phyloP scores from a whole-genome alignment of 2,888 invertebrate genomes.

The Meiosimyza decipiens region DNA sequence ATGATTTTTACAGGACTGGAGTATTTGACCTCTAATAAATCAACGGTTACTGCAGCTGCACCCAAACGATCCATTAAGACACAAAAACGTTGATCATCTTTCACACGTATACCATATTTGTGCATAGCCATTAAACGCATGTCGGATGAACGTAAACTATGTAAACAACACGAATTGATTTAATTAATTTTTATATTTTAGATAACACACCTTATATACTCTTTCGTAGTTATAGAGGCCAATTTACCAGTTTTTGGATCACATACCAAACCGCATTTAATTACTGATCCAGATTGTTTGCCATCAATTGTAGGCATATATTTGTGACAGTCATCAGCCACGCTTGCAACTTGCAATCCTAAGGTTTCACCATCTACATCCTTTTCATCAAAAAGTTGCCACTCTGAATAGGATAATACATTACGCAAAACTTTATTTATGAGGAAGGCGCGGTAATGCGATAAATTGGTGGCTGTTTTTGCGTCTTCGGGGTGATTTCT shows the following conservation, averaged over 20 bases:
- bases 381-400: slow-evolving; percentile 43
- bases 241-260: slow-evolving; percentile 71
- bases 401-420: slow-evolving; percentile 51
- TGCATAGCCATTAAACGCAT: slow-evolving; percentile 76
- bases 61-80: slow-evolving; percentile 73
- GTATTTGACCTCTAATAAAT: slow-evolving; percentile 75
- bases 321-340: slow-evolving; percentile 31
- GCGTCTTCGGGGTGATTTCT: too few relatives aligned
- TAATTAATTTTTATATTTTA: too few relatives aligned
- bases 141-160: slow-evolving; percentile 69
- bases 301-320: neutral
- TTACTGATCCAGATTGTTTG: neutral
- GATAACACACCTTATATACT: slow-evolving; percentile 55
- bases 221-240: slow-evolving; percentile 59
- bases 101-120: slow-evolving; percentile 73
- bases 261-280: slow-evolving; percentile 72
- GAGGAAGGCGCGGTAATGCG: slow-evolving; percentile 50
- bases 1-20: slow-evolving; percentile 71
- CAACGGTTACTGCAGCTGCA: slow-evolving; percentile 75
- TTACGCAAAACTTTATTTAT: slow-evolving; percentile 49
- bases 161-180: too few relatives aligned
- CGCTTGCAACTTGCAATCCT: slow-evolving; percentile 46
- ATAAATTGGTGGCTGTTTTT: slow-evolving; percentile 40
- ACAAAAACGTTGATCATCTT: slow-evolving; percentile 68
- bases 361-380: slow-evolving; percentile 35